Base-by-base conservation (phyloP, 1,140 invertebrate species). In the Lepidurus packardi region DNA sequence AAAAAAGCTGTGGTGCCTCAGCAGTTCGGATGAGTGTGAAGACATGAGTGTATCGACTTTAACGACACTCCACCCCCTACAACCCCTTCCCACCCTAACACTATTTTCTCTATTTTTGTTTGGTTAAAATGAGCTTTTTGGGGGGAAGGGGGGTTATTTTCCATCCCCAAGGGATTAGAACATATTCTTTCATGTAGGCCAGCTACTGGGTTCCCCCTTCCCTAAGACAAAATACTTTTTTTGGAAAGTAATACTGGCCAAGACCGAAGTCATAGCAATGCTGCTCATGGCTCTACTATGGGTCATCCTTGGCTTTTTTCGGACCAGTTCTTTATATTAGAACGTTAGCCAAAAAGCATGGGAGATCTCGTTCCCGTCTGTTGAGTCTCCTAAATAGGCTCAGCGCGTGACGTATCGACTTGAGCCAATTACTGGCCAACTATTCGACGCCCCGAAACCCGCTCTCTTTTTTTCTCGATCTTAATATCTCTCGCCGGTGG, bases 331-430 rank as follows among this genome's bases (percentile, higher is more conserved):
- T 65, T 65, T 65, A 65, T 65, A 65, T 65, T 16, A 21, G 16
- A 65, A 65, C 53, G 13, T 65, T 65, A 65, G 53, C 53, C 53
- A 16, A 65, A 65, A 16, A 21, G 53, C 21, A 21, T n/a, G 53
- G 53, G 53, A 21, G 21, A 65, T 65, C 53, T 21, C 16, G 53
- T 65, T 65, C 16, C 53, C 53, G 10, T 16, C 16, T 65, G 16
- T 65, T 65, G 53, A 65, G 53, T 65, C n/a, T 21, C 53, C 53
- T 65, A 65, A 65, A 65, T 65, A 65, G 53, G 53, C 53, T 65
- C 53, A 65, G 53, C 53, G 53, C 53, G 53, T 65, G 53, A 65
- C 53, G 53, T 65, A n/a, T 65, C 53, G 16, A 65, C 16, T 65
- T 65, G 21, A 65, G 53, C 53, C 53, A 65, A 65, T 65, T 65